These are phyloP conservation scores for Notechis scutatus DNA, from an alignment of 2,113 vertebrate species.

Conservation along the genomic window DNA sequence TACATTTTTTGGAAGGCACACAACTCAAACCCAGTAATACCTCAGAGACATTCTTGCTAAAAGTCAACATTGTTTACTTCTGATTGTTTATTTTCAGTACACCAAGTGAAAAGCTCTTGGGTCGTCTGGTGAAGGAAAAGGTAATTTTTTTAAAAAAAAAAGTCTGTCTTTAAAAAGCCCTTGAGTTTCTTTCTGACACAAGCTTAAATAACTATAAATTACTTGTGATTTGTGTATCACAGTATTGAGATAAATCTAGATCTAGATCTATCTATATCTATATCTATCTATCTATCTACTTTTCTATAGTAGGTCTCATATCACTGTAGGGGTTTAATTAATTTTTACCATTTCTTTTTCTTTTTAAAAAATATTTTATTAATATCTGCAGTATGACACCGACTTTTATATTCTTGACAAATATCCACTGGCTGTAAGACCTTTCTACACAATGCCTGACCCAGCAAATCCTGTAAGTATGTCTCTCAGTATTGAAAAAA, in stretches of 20 bases:
- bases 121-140: conserved; percentile 96
- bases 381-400: conserved; percentile 86
- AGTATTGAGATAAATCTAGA: not conserved
- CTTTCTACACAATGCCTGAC: conserved; percentile 99
- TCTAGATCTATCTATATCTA: too few relatives aligned
- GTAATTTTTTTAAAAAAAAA: conserved; percentile 66
- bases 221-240: not conserved
- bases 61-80: not conserved
- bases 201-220: not conserved
- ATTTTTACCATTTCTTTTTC: not conserved
- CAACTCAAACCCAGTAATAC: not conserved
- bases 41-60: not conserved
- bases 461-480: conserved; percentile 85
- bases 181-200: not conserved
- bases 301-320: not conserved
- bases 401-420: conserved; percentile 99
- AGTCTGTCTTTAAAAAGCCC: not conserved
- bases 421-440: conserved; percentile 94
- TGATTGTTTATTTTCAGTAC: conserved; percentile 76
- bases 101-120: conserved; percentile 95
- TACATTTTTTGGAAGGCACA: not conserved
- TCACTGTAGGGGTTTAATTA: not conserved
- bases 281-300: too few relatives aligned
- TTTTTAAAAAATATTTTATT: conserved; percentile 10
- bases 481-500: not conserved